These are phyloP conservation scores for Machaerirhynchus nigripectus DNA, from an alignment of 2,113 vertebrate species.

Conservation along the genomic window DNA sequence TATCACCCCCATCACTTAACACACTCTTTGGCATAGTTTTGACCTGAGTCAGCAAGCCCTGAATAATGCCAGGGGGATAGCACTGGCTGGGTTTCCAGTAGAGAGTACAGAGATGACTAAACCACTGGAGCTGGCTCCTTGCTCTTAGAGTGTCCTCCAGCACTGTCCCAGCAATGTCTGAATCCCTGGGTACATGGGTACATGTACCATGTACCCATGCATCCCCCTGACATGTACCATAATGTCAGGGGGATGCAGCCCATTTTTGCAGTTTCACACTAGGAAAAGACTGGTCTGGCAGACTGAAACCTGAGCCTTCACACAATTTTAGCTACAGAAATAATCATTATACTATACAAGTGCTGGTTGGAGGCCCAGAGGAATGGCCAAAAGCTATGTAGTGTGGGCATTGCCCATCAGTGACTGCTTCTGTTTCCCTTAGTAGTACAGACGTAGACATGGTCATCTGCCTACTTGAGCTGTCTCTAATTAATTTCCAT, in stretches of 20 bases:
- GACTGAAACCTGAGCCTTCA: background rate
- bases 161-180: background rate
- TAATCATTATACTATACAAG: background rate
- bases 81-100: background rate
- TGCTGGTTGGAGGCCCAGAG: background rate
- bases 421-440: background rate
- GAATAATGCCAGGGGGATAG: background rate
- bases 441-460: background rate
- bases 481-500: background rate
- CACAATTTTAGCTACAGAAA: background rate
- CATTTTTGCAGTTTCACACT: rapidly evolving
- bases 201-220: too few relatives aligned
- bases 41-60: background rate
- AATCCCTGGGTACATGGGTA: background rate
- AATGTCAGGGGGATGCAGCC: rapidly evolving
- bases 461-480: background rate
- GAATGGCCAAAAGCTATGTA: background rate
- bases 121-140: background rate
- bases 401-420: background rate
- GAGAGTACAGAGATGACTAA: background rate
- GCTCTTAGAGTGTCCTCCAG: background rate
- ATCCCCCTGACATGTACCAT: too few relatives aligned
- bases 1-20: background rate
- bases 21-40: background rate
- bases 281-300: background rate